Evolutionary conservation across 2,113 vertebrate genomes (phyloP), one percentile per base, ranked within the genome.

Genomic region (Oxyura jamaicensis): DNA sequence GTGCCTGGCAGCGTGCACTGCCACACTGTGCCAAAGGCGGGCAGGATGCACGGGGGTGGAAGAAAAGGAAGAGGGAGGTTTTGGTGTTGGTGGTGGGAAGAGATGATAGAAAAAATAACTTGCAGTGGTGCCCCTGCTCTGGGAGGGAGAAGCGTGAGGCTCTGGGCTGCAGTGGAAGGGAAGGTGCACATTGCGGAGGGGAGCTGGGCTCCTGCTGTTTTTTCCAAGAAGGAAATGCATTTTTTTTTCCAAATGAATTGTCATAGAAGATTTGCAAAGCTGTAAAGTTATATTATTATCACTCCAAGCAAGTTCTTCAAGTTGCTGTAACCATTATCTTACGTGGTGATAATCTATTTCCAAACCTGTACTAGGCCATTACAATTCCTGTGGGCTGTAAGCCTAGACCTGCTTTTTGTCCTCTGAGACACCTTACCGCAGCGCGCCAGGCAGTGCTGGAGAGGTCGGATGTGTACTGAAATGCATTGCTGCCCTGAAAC

Each of bases 161-260:
- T 41, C 18, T 91, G 53, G 28, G 53, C 55, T 73, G 53, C 41
- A 14, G 22, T 29, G 36, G 29, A 23, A 53, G 35, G 60, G 17
- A 85, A 60, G 36, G 10, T 25, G 11, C 48, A n/a, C 0, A 0
- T 88, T 22, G 17, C 0, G 1, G 25, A 46, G 19, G 6, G 28
- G 12, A 85, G 39, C 11, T 82, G 66, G 31, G 13, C 39, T 82
- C n/a, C 56, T 78, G n/a, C 8, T 33, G 58, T 14, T 59, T 75
- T 76, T 19, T 12, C 39, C 62, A 41, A 26, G 62, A 41, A 41
- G 17, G 18, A 65, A 65, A 29, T 65, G 26, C 11, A 29, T 33
- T 25, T 60, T 73, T 74, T n/a, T 74, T 76, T 4, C 29, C 19
- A 88, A 69, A 63, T 52, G 1, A 60, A 71, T 53, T 62, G 13